Conservation (phyloP, 2,797 vertebrate genomes). For the Pangasius djambal region DNA sequence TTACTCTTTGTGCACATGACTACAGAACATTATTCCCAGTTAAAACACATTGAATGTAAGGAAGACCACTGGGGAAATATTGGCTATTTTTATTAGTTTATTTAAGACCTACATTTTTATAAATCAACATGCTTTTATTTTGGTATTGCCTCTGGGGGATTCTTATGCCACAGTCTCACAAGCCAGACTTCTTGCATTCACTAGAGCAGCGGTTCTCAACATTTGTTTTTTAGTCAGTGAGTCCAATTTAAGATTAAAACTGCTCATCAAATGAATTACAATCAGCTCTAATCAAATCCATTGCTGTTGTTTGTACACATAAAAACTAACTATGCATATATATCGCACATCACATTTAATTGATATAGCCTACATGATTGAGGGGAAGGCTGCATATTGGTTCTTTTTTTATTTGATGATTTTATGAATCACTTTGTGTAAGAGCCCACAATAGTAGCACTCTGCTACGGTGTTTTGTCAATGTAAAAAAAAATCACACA, state of each 20-base stretch:
- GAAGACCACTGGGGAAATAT: constrained; percentile 24
- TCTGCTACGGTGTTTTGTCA: background rate
- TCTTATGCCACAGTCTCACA: constrained; percentile 28
- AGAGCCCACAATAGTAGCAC: background rate
- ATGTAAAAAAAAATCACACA: background rate
- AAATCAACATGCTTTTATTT: constrained; percentile 49
- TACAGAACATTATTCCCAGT: background rate
- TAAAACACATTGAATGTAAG: constrained; percentile 10
- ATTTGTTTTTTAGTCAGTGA: background rate
- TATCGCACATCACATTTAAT: background rate
- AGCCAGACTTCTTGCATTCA: background rate
- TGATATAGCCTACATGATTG: background rate
- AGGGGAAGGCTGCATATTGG: background rate
- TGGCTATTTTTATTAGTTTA: constrained; percentile 30
- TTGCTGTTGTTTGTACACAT: background rate
- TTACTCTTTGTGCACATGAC: background rate
- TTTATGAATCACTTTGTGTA: background rate
- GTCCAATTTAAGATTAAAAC: background rate
- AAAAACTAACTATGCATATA: background rate
- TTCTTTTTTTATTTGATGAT: background rate
- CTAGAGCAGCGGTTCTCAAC: background rate
- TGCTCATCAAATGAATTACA: background rate
- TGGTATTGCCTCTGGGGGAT: constrained; percentile 31
- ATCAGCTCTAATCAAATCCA: background rate
- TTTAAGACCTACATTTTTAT: constrained; percentile 22